Evolutionary conservation across 2,888 invertebrate genomes (phyloP).

Genomic region (Mythimna impura): DNA sequence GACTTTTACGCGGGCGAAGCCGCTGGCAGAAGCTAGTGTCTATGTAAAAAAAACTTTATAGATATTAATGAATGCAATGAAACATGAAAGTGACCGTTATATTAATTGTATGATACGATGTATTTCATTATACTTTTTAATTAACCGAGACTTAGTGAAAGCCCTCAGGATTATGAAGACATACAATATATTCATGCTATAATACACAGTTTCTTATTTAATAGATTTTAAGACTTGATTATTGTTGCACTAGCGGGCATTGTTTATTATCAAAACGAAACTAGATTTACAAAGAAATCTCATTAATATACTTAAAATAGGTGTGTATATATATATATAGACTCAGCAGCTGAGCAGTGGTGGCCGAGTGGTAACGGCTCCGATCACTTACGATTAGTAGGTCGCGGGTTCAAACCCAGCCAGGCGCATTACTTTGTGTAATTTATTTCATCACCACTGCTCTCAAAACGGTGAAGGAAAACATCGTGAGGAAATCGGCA

Average conservation of each 20-base stretch:
- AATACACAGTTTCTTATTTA: conserved; percentile 1
- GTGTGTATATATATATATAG: no score
- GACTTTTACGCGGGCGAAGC: no score
- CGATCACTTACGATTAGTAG: no score
- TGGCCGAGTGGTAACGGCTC: no score
- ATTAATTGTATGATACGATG: neutral
- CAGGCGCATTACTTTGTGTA: no score
- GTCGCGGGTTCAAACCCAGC: no score
- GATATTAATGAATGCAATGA: neutral
- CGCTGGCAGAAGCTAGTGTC: no score
- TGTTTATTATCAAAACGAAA: neutral
- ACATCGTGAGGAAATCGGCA: no score
- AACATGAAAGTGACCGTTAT: conserved; percentile 1
- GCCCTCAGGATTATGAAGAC: conserved; percentile 12
- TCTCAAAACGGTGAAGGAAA: no score
- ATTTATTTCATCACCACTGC: no score
- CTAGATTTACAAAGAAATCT: neutral
- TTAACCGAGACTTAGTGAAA: conserved; percentile 31
- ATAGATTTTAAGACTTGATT: neutral
- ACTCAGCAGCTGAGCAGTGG: no score
- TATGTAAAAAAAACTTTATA: neutral
- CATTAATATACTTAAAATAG: neutral
- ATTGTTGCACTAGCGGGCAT: neutral
- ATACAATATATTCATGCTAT: conserved; percentile 12
- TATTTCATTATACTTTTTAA: conserved; percentile 13